A percentile compares a stretch with the other conserved stretches of the same genome.
phyloP scores from a whole-genome alignment of 2,888 invertebrate genomes.

The Cylindroiulus punctatus region DNA sequence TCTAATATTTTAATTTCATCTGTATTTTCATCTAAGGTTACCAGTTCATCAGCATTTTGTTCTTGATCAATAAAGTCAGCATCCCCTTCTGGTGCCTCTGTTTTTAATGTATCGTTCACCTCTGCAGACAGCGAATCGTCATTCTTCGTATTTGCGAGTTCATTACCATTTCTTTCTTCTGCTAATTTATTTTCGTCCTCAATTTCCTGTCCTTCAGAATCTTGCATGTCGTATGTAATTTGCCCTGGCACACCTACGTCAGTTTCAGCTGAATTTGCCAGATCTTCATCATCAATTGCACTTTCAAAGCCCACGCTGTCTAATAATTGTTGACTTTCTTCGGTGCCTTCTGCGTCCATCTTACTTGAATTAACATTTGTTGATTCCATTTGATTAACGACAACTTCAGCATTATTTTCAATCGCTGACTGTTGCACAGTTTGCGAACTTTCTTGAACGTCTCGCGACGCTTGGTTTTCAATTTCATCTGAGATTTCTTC shows the following conservation, averaged over 20 bases:
- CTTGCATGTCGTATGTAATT: slow-evolving; percentile 8
- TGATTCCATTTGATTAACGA: background rate
- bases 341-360: background rate
- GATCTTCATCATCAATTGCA: background rate
- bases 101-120: background rate
- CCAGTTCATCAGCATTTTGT: background rate
- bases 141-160: background rate
- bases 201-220: slow-evolving; percentile 25
- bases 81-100: background rate
- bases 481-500: background rate
- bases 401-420: background rate
- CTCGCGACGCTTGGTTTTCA: background rate
- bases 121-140: background rate
- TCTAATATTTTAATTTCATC: background rate
- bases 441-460: background rate
- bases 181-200: background rate
- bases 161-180: background rate
- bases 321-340: background rate
- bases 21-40: background rate
- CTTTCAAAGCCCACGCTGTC: background rate
- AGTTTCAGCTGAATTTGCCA: background rate
- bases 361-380: background rate
- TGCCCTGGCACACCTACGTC: background rate
- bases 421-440: background rate
- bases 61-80: background rate